Evolutionary conservation across 2,113 vertebrate genomes (phyloP), one percentile per base, ranked within the genome.

Genomic region (Xerus inauris): DNA sequence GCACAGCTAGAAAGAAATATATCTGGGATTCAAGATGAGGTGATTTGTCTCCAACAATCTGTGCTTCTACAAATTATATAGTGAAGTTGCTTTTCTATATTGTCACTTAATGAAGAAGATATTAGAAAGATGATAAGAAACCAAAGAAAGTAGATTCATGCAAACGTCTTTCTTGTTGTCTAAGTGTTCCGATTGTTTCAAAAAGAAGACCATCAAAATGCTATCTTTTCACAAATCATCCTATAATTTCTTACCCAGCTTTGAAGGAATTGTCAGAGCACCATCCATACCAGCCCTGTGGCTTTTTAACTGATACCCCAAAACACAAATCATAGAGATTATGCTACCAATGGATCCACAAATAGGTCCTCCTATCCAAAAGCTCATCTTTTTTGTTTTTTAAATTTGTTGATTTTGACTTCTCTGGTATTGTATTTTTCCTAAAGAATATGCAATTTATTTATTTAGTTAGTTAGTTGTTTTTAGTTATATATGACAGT

Each of bases 141-240:
- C 76, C 91, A 59, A 69, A 93, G 67, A 79, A 83, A 65, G 28
- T 30, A 57, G 92, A 75, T 54, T 42, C 42, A 20, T 4, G 32
- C 19, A 72, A 80, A 42, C 8, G 59, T 42, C 24, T 82, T 17
- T 89, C 19, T 35, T 57, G 16, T 42, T 73, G 28, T 79, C 16
- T 40, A 30, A 72, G 13, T 22, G 64, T 47, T 57, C 57, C 59
- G 81, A 67, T 76, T 89, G 51, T 84, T 94, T 87, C 14, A 42
- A 69, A 97, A 91, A 65, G 84, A 92, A 92, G 90, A 69, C 57
- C 84, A 95, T 92, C 71, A 87, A 32, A 92, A 77, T 67, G 28
- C 16, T 64, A 0, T 64, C 19, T 26, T 95, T 90, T 19, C 24
- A 19, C 10, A 57, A n/a, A 6, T 45, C 35, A 38, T 28, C 5